Conservation (phyloP, 2,797 vertebrate species). For the Tauraco hartlaubi region DNA sequence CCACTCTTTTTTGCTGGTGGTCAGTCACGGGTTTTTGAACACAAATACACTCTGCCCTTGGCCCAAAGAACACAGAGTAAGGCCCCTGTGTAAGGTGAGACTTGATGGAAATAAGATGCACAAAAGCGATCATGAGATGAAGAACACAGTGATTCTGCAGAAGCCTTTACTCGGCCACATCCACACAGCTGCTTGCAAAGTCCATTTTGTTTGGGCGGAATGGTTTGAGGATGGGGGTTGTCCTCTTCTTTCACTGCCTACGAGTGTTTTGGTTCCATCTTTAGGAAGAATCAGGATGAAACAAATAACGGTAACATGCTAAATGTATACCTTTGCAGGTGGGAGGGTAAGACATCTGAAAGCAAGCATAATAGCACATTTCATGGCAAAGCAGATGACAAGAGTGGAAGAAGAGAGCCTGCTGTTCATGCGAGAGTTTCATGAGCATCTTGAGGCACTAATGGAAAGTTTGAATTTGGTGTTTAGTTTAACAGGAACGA, state of each 20-base stretch:
- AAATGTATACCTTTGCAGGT: neutral
- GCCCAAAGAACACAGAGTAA: neutral
- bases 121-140: neutral
- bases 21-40: neutral
- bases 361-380: neutral
- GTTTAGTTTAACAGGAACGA: neutral
- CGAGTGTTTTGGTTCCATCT: neutral
- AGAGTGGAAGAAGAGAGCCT: neutral
- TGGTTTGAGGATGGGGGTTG: rapidly evolving
- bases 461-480: neutral
- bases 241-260: neutral
- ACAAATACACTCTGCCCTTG: neutral
- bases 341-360: neutral
- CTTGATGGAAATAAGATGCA: neutral
- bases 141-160: neutral
- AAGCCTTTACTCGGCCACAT: neutral
- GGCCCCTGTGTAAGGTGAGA: neutral
- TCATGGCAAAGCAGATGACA: neutral
- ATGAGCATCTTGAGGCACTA: neutral
- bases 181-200: neutral
- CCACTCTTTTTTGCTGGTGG: neutral
- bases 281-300: neutral
- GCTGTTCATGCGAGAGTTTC: neutral
- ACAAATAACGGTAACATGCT: neutral
- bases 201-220: neutral